These are phyloP conservation scores for Platorchestia sp. DNA, from an alignment of 1,140 invertebrate genomes.

Conservation along the genomic window DNA sequence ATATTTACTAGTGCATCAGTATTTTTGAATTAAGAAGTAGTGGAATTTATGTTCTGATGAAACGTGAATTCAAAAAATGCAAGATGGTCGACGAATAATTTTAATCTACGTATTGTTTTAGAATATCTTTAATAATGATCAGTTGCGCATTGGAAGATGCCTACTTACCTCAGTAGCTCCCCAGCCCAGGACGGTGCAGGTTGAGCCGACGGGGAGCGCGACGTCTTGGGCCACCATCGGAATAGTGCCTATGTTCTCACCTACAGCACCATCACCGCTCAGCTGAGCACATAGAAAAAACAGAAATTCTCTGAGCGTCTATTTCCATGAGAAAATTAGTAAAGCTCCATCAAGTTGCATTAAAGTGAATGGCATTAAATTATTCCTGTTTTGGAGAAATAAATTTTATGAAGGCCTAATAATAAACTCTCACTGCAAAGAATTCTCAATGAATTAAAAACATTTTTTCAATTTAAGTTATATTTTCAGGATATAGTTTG, in stretches of 20 bases:
- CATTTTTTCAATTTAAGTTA: background rate
- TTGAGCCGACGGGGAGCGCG: slow-evolving; percentile 80
- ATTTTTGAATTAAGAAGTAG: no score
- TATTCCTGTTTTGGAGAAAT: no score
- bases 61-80: no score
- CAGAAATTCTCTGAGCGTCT: no score
- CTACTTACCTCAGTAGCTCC: slow-evolving; percentile 61
- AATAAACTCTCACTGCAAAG: no score
- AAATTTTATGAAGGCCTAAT: no score
- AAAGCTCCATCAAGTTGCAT: no score
- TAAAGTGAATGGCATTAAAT: no score
- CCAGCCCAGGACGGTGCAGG: slow-evolving; percentile 68
- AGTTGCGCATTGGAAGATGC: background rate
- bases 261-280: background rate
- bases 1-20: no score
- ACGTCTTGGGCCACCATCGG: background rate
- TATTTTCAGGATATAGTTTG: background rate
- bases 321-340: no score
- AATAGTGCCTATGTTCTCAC: background rate
- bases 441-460: background rate
- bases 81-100: background rate
- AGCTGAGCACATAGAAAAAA: background rate
- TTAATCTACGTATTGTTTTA: background rate
- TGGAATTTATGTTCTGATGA: no score
- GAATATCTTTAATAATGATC: background rate